Conservation (phyloP, 2,888 invertebrate genomes). For the Folsomia candida region DNA sequence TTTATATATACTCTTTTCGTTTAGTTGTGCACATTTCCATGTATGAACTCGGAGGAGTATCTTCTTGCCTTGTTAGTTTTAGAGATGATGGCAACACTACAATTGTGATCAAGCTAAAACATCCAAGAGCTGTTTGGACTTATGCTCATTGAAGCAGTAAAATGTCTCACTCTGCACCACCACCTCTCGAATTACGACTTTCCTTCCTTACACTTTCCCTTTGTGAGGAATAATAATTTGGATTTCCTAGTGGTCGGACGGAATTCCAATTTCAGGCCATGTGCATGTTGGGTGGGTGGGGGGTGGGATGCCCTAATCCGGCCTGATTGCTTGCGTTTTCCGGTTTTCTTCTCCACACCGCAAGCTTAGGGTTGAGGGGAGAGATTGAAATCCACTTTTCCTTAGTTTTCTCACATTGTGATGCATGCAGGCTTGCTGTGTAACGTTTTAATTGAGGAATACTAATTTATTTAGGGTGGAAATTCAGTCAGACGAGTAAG, state of each 20-base stretch:
- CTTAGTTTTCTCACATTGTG: too few species aligned
- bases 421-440: too few species aligned
- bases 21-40: too few species aligned
- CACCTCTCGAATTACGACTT: too few species aligned
- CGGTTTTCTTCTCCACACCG: neutral
- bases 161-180: neutral
- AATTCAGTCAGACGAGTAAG: too few species aligned
- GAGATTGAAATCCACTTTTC: too few species aligned
- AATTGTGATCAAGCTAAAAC: neutral
- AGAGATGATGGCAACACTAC: neutral
- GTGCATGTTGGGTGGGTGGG: neutral
- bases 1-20: too few species aligned
- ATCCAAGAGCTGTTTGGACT: too few species aligned
- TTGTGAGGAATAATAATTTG: neutral
- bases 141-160: neutral
- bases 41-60: too few species aligned
- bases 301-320: neutral
- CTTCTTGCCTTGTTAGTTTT: neutral
- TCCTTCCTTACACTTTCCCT: too few species aligned
- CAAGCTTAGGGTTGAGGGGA: neutral
- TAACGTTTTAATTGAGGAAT: too few species aligned
- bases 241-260: neutral
- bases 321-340: neutral
- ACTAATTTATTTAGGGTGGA: too few species aligned
- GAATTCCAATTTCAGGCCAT: neutral